Percentiles rank a stretch among this genome's conserved stretches.
These are phyloP conservation scores for Spisula solida DNA, from an alignment of 2,888 invertebrate species.

Conservation along the genomic window DNA sequence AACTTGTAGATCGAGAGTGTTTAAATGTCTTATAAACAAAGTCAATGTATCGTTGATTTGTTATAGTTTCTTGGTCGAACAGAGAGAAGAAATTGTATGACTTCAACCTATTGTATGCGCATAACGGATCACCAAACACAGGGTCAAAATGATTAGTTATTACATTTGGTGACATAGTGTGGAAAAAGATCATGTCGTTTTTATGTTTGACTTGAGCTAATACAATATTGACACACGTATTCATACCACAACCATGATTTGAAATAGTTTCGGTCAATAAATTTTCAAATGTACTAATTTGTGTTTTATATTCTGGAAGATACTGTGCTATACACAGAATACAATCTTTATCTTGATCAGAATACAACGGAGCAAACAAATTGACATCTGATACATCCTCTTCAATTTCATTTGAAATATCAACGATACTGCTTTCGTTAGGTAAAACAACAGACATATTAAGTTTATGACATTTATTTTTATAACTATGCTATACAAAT, in stretches of 20 bases:
- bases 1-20: neutral
- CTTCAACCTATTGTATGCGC: slow-evolving; percentile 1
- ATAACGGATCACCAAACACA: slow-evolving; percentile 27
- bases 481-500: too few relatives aligned
- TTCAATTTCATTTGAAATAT: neutral
- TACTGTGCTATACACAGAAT: slow-evolving; percentile 23
- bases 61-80: neutral
- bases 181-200: slow-evolving; percentile 2
- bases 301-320: neutral
- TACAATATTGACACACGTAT: slow-evolving; percentile 20
- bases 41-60: neutral
- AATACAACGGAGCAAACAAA: slow-evolving; percentile 5
- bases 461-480: too few relatives aligned
- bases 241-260: slow-evolving; percentile 17
- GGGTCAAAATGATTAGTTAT: slow-evolving; percentile 24
- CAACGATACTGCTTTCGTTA: too few relatives aligned
- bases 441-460: too few relatives aligned
- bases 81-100: slow-evolving; percentile 18
- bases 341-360: slow-evolving; percentile 31
- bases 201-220: neutral
- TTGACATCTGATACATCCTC: neutral
- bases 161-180: neutral
- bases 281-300: slow-evolving; percentile 7
- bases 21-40: slow-evolving; percentile 14
- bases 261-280: neutral